Percentiles rank a stretch among this genome's conserved stretches.
Evolutionary conservation across 2,113 vertebrate genomes (phyloP).

Genomic region (Istiophorus platypterus): DNA sequence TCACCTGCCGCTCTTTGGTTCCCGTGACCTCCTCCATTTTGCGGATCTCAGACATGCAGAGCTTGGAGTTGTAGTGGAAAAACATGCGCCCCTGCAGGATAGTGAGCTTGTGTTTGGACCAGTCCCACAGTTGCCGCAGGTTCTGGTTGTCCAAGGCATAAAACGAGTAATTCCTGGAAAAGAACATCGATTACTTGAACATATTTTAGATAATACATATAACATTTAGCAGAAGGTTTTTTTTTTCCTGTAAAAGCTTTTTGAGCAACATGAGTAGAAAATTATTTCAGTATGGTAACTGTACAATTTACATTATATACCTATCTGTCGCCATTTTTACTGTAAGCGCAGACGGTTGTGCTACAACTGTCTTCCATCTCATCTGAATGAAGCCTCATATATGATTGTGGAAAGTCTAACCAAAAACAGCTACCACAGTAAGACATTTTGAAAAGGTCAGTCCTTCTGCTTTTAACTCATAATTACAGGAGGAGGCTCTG

Average conservation of each 20-base stretch:
- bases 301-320: constrained; percentile 38
- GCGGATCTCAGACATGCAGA: constrained; percentile 93
- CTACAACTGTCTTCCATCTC: constrained; percentile 35
- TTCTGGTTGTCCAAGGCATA: constrained; percentile 98
- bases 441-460: constrained; percentile 70
- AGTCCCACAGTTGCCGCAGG: constrained; percentile 97
- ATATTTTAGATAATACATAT: constrained; percentile 31
- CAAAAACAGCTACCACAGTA: constrained; percentile 59
- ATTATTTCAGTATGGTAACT: constrained; percentile 29
- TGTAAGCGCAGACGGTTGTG: constrained; percentile 31
- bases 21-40: constrained; percentile 94
- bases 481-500: constrained; percentile 72
- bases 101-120: constrained; percentile 95
- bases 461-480: constrained; percentile 73
- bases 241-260: background rate
- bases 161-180: constrained; percentile 93
- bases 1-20: constrained; percentile 89
- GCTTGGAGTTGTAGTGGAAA: constrained; percentile 96
- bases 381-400: constrained; percentile 48
- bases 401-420: constrained; percentile 58
- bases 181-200: background rate
- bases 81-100: constrained; percentile 93
- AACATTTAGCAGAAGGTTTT: constrained; percentile 9
- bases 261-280: constrained; percentile 23
- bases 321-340: constrained; percentile 11